A percentile compares a stretch with the other conserved stretches of the same genome.
These are phyloP conservation scores for Cerceris rybyensis DNA, from an alignment of 2,888 invertebrate species.

Conservation along the genomic window DNA sequence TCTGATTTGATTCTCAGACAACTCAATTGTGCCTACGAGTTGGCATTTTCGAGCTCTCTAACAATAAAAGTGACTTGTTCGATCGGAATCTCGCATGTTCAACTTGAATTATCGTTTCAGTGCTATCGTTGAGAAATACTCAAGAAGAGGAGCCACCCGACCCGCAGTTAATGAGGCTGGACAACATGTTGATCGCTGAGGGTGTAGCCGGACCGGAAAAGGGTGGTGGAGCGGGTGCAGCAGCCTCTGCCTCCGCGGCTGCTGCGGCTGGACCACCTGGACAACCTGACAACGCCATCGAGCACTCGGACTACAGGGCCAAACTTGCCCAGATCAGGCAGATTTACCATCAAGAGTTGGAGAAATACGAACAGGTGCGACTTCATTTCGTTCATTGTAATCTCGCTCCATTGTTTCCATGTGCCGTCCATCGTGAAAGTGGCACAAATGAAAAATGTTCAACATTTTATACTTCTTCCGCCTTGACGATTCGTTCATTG, in stretches of 20 bases:
- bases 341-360: constrained; percentile 99
- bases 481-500: too few relatives aligned
- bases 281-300: constrained; percentile 96
- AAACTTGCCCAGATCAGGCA: constrained; percentile 99
- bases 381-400: too few relatives aligned
- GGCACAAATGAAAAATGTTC: too few relatives aligned
- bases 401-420: background rate
- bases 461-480: too few relatives aligned
- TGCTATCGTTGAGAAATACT: constrained; percentile 96
- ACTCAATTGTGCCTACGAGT: too few relatives aligned
- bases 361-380: constrained; percentile 97
- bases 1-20: too few relatives aligned
- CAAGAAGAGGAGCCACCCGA: constrained; percentile 99
- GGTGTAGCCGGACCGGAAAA: constrained; percentile 98
- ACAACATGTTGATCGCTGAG: constrained; percentile 99
- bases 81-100: background rate
- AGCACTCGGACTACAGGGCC: constrained; percentile 99
- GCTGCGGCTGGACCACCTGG: constrained; percentile 88
- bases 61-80: background rate
- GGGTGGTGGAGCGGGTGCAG: constrained; percentile 94
- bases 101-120: constrained; percentile 81
- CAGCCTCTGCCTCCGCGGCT: constrained; percentile 93
- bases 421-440: background rate
- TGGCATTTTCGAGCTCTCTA: too few relatives aligned
- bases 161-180: constrained; percentile 98